Evolutionary conservation across 2,797 vertebrate species (phyloP), one percentile per base, ranked within the genome.

Genomic region (Heterohyrax brucei): DNA sequence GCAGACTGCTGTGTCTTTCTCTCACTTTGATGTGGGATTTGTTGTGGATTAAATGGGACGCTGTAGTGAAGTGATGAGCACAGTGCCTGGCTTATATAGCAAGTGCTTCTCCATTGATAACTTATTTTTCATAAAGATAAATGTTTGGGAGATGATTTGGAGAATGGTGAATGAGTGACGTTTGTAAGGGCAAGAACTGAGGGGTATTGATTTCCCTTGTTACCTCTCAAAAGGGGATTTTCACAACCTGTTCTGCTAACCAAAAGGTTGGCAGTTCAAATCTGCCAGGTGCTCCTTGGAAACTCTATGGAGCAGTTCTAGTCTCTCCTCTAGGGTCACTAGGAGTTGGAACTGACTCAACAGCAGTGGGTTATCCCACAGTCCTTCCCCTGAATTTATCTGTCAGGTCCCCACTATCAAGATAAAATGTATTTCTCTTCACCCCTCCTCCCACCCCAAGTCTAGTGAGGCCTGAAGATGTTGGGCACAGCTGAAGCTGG

Each of bases 391-490:
- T 10, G 26, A 59, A 46, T 33, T 83, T 33, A n/a, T 56, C 10
- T 28, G 50, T 50, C 85, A 48, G 30, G 18, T 77, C 59, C 80
- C 59, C 22, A 61, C 48, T 46, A 53, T 92, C 33, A 44, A 87
- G 44, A 80, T 3, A 12, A 24, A 39, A 48, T 24, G 50, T 19
- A 33, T 68, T 81, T 75, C 83, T 87, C 76, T 77, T 89, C 26
- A 80, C 30, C 78, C 39, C 89, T 87, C 64, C 44, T 87, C 24
- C 61, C 26, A 82, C 26, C 77, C 22, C 30, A 83, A n/a, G 48
- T 75, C 33, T 73, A 68, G 82, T 62, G 26, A 64, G 87, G 46
- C 75, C 30, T 22, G 76, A 70, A 93, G 50, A 92, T 77, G n/a
- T 73, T 76, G 62, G n/a, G 79, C 44, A 50, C 59, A 95, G 80